phyloP scores from a whole-genome alignment of 2,113 vertebrate species.

The Prolemur simus region DNA sequence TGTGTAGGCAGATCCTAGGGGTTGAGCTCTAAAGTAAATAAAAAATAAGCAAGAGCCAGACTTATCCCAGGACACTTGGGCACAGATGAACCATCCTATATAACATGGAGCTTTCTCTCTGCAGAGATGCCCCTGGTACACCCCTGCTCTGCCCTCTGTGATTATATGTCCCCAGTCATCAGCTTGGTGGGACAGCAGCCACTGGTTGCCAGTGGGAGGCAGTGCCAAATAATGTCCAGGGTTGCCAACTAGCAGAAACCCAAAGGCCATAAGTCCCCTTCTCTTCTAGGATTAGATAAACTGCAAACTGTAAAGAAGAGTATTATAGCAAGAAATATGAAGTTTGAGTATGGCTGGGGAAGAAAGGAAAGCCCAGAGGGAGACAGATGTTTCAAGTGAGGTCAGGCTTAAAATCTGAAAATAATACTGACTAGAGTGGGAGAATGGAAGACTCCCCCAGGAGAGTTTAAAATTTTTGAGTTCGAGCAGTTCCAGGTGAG shows the following conservation, averaged over 20 bases:
- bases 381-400: neutral
- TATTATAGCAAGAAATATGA: neutral
- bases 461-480: neutral
- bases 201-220: neutral
- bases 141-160: neutral
- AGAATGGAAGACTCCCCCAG: neutral
- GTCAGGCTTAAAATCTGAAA: slow-evolving; percentile 35
- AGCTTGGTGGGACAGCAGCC: neutral
- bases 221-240: neutral
- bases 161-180: neutral
- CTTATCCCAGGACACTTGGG: neutral
- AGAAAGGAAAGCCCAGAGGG: neutral
- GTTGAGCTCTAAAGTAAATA: neutral
- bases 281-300: neutral
- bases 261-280: neutral
- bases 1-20: neutral
- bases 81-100: neutral
- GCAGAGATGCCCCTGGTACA: neutral
- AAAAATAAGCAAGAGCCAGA: neutral
- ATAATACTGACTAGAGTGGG: neutral
- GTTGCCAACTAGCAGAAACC: neutral
- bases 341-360: neutral
- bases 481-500: neutral
- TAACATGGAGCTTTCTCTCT: neutral
- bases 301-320: neutral